A percentile compares a stretch with the other conserved stretches of the same genome.
Conservation (phyloP, 2,797 vertebrate species). For the Sebastes diaconus region DNA sequence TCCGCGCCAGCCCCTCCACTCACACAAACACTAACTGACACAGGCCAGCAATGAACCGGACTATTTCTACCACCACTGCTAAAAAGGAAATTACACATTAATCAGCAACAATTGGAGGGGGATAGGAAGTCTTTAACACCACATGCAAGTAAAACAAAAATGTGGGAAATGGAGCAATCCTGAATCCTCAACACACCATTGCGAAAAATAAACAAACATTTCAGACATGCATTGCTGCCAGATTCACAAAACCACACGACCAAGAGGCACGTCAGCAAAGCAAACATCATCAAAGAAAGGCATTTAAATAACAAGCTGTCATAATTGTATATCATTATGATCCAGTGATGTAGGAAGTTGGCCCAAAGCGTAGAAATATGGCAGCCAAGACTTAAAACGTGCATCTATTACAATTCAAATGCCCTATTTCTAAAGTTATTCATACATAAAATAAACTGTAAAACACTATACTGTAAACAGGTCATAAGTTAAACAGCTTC, state of each 20-base stretch:
- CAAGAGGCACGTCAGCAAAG: neutral
- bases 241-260: conserved; percentile 19
- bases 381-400: conserved; percentile 1
- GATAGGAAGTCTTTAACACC: neutral
- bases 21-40: conserved; percentile 42
- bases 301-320: conserved; percentile 14
- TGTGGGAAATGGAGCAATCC: neutral
- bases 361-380: neutral
- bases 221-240: neutral
- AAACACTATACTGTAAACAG: neutral
- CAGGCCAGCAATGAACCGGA: conserved; percentile 36
- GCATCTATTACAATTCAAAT: neutral
- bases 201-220: neutral
- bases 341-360: conserved; percentile 3
- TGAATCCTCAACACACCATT: neutral
- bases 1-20: conserved; percentile 40
- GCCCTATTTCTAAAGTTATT: neutral
- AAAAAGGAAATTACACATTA: conserved; percentile 56
- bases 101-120: conserved; percentile 9
- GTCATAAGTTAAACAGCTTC: neutral
- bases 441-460: conserved; percentile 14
- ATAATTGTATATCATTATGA: neutral
- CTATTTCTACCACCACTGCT: conserved; percentile 62
- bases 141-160: neutral
- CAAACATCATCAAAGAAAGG: conserved; percentile 13